Base-by-base conservation (phyloP, 1,140 invertebrate genomes). In the Tetragonula clypearis region DNA sequence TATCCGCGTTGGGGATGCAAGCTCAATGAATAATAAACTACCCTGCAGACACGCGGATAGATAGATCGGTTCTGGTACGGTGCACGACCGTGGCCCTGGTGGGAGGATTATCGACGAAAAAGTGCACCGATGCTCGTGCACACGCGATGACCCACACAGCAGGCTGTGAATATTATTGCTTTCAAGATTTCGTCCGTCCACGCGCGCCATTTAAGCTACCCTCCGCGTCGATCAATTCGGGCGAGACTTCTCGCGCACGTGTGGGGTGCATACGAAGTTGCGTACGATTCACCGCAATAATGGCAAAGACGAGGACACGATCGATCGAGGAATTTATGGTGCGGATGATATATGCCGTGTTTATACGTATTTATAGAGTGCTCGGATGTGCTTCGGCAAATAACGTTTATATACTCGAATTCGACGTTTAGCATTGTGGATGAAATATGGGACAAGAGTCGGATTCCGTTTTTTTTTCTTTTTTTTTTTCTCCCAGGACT, bases 1-100 rank as follows among this genome's bases (percentile, higher is more conserved):
- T 93, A 93, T 93, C 91, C 92, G 78, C 86, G 88, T 85, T 82
- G 88, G 86, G 86, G 90, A 91, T 90, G 87, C 90, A 90, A 87
- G 86, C 89, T 82, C 92, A 91, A 92, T 93, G 92, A 93, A 93
- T 93, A 93, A 92, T 93, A 92, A 92, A 92, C 91, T 90, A 89
- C 65, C 86, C 86, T 87, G 85, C 89, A 89, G 91, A 91, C 90
- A 89, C 73, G 86, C 82, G 84, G 79, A 90, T 87, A 85, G 89
- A 89, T 91, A 89, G 85, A 87, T 72, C 77, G 69, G 68, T 83
- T 90, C 88, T 90, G 83, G 82, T 87, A 81, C 79, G 68, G 71
- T 49, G 35, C 58, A 15, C 73, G 71, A 60, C 26, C 77, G 55
- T 73, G 30, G 55, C 21, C 73, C 41, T 80, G 82, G 85, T 86